phyloP scores from a whole-genome alignment of 2,113 vertebrate species.

The Varanus salvator region DNA sequence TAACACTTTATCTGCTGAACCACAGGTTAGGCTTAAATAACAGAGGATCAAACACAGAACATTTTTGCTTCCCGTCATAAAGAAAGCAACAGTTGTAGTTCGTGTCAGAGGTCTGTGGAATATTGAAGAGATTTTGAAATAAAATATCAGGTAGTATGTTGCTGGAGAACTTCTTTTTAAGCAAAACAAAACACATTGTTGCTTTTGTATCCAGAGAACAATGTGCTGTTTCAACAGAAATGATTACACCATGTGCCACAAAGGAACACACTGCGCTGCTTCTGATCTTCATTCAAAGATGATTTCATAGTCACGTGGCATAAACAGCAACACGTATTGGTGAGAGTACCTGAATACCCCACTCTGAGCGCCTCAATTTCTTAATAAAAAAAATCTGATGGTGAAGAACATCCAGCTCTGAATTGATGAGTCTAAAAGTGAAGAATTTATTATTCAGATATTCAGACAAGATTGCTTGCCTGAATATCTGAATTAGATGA shows the following conservation, averaged over 20 bases:
- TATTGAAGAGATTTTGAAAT: not conserved
- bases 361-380: not conserved
- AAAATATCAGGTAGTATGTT: not conserved
- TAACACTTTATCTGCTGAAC: slow-evolving; percentile 18
- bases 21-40: not conserved
- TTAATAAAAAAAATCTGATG: not conserved
- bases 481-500: not conserved
- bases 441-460: too few relatives aligned
- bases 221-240: not conserved
- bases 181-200: slow-evolving; percentile 3
- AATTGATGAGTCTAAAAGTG: not conserved
- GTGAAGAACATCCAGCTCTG: not conserved
- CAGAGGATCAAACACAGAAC: not conserved
- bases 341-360: not conserved
- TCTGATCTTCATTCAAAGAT: slow-evolving; percentile 1
- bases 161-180: not conserved
- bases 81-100: not conserved
- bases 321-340: not conserved
- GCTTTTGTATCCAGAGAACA: slow-evolving; percentile 8
- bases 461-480: not conserved
- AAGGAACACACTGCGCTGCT: not conserved
- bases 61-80: not conserved
- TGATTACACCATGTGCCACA: not conserved
- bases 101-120: not conserved
- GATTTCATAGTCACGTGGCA: slow-evolving; percentile 11